Conservation (phyloP, 2,113 vertebrate genomes). For the Machaerirhynchus nigripectus region DNA sequence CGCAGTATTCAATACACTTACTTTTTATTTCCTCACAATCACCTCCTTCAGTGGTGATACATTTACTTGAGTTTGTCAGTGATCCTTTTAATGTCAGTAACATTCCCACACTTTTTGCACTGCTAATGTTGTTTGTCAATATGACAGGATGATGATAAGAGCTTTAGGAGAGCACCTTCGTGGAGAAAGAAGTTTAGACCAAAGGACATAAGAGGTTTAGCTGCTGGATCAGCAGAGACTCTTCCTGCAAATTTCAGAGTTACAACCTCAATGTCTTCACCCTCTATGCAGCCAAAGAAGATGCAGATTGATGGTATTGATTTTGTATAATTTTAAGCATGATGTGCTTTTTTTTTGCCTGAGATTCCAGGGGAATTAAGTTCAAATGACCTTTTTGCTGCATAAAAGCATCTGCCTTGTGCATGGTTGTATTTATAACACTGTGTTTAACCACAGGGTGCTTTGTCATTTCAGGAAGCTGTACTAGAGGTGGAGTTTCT, state of each 20-base stretch:
- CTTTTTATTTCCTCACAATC: neutral
- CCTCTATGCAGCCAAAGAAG: constrained; percentile 93
- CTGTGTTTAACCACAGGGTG: constrained; percentile 15
- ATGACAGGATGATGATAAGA: constrained; percentile 91
- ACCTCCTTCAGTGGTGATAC: neutral
- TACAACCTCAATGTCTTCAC: constrained; percentile 83
- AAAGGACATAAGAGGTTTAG: constrained; percentile 89
- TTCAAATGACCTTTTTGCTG: neutral
- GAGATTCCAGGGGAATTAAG: neutral
- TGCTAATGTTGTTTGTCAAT: constrained; percentile 7
- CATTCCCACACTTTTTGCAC: neutral
- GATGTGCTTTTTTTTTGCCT: neutral
- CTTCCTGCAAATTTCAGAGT: constrained; percentile 95
- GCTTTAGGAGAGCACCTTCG: constrained; percentile 92
- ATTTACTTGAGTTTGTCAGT: neutral
- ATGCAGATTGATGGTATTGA: constrained; percentile 89
- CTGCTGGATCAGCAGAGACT: constrained; percentile 88
- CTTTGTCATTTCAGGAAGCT: neutral
- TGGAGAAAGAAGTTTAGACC: constrained; percentile 98
- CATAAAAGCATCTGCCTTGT: constrained; percentile 39
- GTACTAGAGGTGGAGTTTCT: neutral
- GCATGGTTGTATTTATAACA: constrained; percentile 56
- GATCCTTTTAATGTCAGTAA: neutral
- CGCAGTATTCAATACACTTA: neutral
- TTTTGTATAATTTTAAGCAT: constrained; percentile 3